These are phyloP conservation scores for Rachycentron canadum DNA, from an alignment of 2,797 vertebrate genomes.

Conservation along the genomic window DNA sequence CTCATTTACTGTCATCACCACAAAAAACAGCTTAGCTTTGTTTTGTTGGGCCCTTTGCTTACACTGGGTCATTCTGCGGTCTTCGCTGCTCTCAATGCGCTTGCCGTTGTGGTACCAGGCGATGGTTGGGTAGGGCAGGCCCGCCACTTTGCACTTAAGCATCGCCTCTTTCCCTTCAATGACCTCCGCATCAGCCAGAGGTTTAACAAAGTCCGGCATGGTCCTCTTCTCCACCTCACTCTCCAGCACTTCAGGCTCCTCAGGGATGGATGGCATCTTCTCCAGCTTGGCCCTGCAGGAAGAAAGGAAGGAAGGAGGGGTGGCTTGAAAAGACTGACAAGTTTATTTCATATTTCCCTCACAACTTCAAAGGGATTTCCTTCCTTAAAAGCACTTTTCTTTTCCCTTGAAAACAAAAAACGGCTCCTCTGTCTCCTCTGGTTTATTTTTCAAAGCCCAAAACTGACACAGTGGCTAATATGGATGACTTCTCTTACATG, in stretches of 20 bases:
- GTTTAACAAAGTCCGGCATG: constrained; percentile 95
- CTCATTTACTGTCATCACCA: constrained; percentile 2
- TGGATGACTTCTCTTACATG: constrained; percentile 85
- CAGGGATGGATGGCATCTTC: constrained; percentile 98
- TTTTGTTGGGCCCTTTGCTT: constrained; percentile 64
- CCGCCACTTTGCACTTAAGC: constrained; percentile 92
- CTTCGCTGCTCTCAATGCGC: constrained; percentile 91
- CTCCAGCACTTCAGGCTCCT: constrained; percentile 93
- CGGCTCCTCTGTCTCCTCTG: neutral
- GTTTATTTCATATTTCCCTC: neutral
- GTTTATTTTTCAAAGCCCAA: neutral
- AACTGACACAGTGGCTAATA: neutral
- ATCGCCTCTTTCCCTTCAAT: constrained; percentile 91
- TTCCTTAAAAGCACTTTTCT: constrained; percentile 8
- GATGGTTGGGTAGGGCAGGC: constrained; percentile 95
- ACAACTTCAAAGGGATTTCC: neutral
- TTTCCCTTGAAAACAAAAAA: constrained; percentile 18
- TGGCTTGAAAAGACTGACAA: neutral
- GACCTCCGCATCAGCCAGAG: constrained; percentile 92
- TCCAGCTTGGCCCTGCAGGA: constrained; percentile 91
- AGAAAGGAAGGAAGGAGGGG: neutral
- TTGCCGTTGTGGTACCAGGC: constrained; percentile 96
- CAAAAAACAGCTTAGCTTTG: accelerated
- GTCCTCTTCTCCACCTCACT: constrained; percentile 90
- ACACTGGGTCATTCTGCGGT: constrained; percentile 95